These are phyloP conservation scores for Caradrina clavipalpis DNA, from an alignment of 2,888 invertebrate species.

Conservation along the genomic window DNA sequence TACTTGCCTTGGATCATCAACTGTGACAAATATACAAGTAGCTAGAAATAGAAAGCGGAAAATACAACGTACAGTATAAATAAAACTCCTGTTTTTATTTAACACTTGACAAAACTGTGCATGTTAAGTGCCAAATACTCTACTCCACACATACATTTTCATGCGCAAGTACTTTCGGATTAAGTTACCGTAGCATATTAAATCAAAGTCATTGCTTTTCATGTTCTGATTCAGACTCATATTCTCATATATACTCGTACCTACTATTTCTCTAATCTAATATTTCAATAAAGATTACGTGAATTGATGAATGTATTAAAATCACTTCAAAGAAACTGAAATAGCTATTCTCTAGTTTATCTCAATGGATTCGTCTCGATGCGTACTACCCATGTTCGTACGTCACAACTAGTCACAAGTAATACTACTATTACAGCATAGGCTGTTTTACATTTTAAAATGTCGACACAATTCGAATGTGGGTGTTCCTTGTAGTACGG, in stretches of 20 bases:
- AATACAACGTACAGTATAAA: slow-evolving; percentile 27
- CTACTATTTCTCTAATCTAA: slow-evolving; percentile 17
- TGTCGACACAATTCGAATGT: slow-evolving; percentile 35
- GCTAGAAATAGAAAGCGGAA: slow-evolving; percentile 33
- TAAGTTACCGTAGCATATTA: background rate
- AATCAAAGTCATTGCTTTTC: slow-evolving; percentile 2
- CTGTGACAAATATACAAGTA: slow-evolving; percentile 18
- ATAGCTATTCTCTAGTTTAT: slow-evolving; percentile 20
- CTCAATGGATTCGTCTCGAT: slow-evolving; percentile 21
- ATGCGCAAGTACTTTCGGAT: slow-evolving; percentile 6
- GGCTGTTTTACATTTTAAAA: slow-evolving; percentile 46
- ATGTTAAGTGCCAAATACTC: background rate
- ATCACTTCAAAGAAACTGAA: slow-evolving; percentile 38
- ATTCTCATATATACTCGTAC: background rate
- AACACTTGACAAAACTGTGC: slow-evolving; percentile 4
- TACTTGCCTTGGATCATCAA: slow-evolving; percentile 21
- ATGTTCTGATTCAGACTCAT: slow-evolving; percentile 5
- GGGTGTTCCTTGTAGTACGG: slow-evolving; percentile 54
- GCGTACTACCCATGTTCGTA: background rate
- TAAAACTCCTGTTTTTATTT: slow-evolving; percentile 25
- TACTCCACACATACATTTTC: slow-evolving; percentile 1
- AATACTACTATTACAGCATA: slow-evolving; percentile 28
- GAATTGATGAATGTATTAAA: slow-evolving; percentile 32
- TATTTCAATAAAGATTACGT: slow-evolving; percentile 5
- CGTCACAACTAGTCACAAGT: slow-evolving; percentile 43